A percentile compares a stretch with the other conserved stretches of the same genome.
Conservation (phyloP, 1,140 invertebrate species). For the Drosophila pruinosa region DNA sequence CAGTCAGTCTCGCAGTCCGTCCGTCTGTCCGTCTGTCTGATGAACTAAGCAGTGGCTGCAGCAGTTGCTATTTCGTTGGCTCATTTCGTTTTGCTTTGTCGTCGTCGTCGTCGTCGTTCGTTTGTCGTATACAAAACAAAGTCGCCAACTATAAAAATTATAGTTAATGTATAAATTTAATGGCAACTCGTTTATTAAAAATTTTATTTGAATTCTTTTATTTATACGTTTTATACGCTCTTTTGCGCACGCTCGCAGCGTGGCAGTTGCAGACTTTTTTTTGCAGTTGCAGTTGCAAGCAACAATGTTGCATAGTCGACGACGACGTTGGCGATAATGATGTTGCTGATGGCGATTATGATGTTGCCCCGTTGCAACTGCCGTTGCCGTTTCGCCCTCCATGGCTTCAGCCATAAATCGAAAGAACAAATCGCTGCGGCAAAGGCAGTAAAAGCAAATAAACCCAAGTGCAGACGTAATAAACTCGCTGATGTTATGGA, state of each 20-base stretch:
- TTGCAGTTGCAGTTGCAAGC: constrained; percentile 13
- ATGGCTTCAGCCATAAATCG: constrained; percentile 65
- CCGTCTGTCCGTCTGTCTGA: background rate
- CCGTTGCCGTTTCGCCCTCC: background rate
- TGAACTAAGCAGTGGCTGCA: background rate
- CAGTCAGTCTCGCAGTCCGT: background rate
- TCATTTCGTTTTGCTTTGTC: constrained; percentile 2
- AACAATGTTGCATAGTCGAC: constrained; percentile 73
- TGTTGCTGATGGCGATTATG: constrained; percentile 24
- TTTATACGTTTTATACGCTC: constrained; percentile 81
- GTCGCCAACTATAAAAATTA: constrained; percentile 82
- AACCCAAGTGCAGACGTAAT: constrained; percentile 81
- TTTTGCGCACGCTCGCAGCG: constrained; percentile 62
- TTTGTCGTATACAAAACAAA: constrained; percentile 76
- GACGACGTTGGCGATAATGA: constrained; percentile 16
- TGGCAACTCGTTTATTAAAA: constrained; percentile 83
- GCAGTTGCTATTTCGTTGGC: background rate
- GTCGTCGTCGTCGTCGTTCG: background rate
- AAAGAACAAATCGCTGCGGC: constrained; percentile 80
- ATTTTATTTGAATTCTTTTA: constrained; percentile 82
- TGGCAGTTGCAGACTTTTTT: constrained; percentile 28
- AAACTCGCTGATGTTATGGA: constrained; percentile 77
- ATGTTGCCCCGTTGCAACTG: constrained; percentile 36
- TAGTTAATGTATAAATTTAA: constrained; percentile 83
- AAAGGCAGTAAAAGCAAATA: constrained; percentile 80